Evolutionary conservation across 2,888 invertebrate species (phyloP), one percentile per base, ranked within the genome.

Genomic region (Eristalis pertinax): DNA sequence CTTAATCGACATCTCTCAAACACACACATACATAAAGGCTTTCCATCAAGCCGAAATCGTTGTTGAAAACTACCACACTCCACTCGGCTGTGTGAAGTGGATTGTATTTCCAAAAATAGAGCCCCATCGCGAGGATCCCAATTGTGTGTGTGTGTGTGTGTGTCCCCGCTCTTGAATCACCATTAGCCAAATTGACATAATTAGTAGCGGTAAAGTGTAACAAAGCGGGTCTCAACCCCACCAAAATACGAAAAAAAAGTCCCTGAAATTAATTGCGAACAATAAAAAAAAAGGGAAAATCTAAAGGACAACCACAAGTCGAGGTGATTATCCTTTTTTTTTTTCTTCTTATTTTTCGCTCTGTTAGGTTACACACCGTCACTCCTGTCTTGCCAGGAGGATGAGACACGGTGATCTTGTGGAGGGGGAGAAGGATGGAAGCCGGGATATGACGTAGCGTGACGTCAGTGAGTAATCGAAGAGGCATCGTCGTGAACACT

Each of bases 151-250:
- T 32, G 32, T 32, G 32, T 32, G 19, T 11, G 58, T n/a, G 24
- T 24, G 11, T 24, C 26, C 60, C 67, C 29, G 50, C 22, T 10
- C 64, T 43, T 74, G 67, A 74, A 74, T 80, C 62, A 80, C 69
- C 74, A 81, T 81, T 81, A 82, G 43, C 76, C 76, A 72, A 82
- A 76, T 67, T 65, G 82, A 60, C 65, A 76, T 81, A 81, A 81
- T 81, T 68, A 75, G 60, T 43, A 58, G 73, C 4, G 72, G 60
- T 65, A 64, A 41, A 35, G 38, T 50, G 68, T 63, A 80, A 73
- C 38, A 68, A 74, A 73, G 43, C 50, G n/a, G 38, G 50, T 35
- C 56, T 56, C 8, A 5, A 32, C 13, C 50, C 60, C 50, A 63
- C 43, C 43, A 67, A 56, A 19, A 62, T 35, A n/a, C 50, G 38